Evolutionary conservation across 2,888 invertebrate species (phyloP).

Genomic region (Caenorhabditis sp.): DNA sequence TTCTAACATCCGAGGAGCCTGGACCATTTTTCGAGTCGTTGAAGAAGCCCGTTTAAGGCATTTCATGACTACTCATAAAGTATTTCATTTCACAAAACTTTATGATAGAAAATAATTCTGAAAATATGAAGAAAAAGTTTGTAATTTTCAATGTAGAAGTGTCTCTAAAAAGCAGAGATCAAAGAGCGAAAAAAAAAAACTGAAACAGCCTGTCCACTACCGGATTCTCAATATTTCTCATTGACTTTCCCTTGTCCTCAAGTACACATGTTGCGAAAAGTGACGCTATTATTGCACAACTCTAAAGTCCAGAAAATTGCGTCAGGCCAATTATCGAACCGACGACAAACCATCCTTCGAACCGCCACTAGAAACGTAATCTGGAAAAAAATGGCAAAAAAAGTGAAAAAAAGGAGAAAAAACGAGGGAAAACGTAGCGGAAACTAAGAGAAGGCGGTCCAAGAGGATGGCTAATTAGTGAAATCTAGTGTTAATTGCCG

Average conservation of each 20-base stretch:
- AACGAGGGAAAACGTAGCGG: constrained; percentile 23
- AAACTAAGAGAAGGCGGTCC: constrained; percentile 15
- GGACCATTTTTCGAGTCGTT: constrained; percentile 32
- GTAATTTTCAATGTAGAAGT: no score
- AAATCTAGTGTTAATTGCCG: constrained; percentile 50
- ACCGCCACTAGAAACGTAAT: constrained; percentile 17
- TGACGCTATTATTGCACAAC: constrained; percentile 5
- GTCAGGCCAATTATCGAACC: constrained; percentile 2
- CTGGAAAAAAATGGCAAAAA: constrained; percentile 6
- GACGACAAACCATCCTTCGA: neutral
- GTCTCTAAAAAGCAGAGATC: no score
- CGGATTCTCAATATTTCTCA: neutral
- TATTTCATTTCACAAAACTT: no score
- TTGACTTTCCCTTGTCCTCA: constrained; percentile 12
- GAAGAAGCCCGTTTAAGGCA: neutral
- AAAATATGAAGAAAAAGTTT: no score
- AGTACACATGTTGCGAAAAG: constrained; percentile 26
- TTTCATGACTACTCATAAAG: no score
- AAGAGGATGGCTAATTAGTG: constrained; percentile 47
- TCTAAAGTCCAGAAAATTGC: constrained; percentile 17
- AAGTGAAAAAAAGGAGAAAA: neutral
- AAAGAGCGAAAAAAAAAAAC: neutral
- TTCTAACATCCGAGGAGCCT: constrained; percentile 41
- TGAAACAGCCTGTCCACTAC: neutral
- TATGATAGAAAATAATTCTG: no score